Percentiles rank a stretch among this genome's conserved stretches.
Evolutionary conservation across 1,140 invertebrate genomes (phyloP).

Genomic region (Mamestra configurata): DNA sequence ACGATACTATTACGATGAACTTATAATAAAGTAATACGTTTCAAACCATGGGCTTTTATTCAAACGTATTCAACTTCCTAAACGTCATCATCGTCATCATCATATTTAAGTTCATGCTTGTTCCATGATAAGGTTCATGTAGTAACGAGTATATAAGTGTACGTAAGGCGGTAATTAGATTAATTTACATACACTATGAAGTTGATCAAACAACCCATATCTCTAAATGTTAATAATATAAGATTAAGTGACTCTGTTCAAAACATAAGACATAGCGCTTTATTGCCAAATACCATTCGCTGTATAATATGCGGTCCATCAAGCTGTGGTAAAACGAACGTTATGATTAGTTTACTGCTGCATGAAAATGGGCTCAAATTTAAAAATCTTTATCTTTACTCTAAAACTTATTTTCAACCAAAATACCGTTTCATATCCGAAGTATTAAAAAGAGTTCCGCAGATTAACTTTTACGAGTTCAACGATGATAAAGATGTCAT

Average conservation of each 20-base stretch:
- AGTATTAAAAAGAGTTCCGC: slow-evolving; percentile 58
- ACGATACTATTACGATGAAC: no score
- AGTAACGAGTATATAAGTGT: no score
- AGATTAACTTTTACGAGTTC: slow-evolving; percentile 52
- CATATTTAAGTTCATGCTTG: no score
- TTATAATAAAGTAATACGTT: no score
- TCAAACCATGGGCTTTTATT: no score
- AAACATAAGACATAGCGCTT: not conserved
- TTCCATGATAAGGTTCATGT: no score
- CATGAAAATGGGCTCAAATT: slow-evolving; percentile 72
- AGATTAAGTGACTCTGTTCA: not conserved
- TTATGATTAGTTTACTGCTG: slow-evolving; percentile 69
- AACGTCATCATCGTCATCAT: no score
- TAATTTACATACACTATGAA: not conserved
- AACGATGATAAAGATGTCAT: slow-evolving; percentile 55
- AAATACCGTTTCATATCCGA: slow-evolving; percentile 66
- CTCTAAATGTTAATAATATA: slow-evolving; percentile 5
- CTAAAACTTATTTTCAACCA: slow-evolving; percentile 61
- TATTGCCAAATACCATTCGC: slow-evolving; percentile 14
- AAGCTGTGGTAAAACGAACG: slow-evolving; percentile 75
- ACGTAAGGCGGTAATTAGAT: no score
- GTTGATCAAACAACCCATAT: slow-evolving; percentile 11
- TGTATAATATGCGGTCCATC: slow-evolving; percentile 55
- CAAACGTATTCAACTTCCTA: no score
- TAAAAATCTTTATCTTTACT: slow-evolving; percentile 71